Evolutionary conservation across 2,888 invertebrate species (phyloP).

Genomic region (Acleris cristana): DNA sequence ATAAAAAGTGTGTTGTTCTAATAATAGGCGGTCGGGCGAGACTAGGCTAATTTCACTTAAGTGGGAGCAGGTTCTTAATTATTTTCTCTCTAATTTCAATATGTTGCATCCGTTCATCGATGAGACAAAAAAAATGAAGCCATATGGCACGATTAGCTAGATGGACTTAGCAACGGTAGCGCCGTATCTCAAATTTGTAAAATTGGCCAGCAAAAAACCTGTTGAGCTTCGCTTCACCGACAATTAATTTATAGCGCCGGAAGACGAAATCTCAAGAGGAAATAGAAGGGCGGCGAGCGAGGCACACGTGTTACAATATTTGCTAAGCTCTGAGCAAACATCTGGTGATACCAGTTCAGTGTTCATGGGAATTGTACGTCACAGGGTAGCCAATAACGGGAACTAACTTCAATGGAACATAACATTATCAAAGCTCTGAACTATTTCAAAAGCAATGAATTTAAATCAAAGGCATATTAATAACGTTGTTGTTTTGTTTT

Average conservation of each 20-base stretch:
- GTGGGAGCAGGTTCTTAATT: conserved; percentile 62
- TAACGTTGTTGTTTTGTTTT: conserved; percentile 60
- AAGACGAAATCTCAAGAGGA: conserved; percentile 83
- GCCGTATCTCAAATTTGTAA: conserved; percentile 60
- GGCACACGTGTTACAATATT: conserved; percentile 84
- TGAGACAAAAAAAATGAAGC: conserved; percentile 49
- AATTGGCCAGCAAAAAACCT: conserved; percentile 66
- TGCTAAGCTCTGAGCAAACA: conserved; percentile 77
- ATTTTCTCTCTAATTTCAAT: conserved; percentile 52
- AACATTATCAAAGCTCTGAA: conserved; percentile 42
- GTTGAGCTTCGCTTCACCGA: conserved; percentile 53
- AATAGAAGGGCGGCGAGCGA: conserved; percentile 73
- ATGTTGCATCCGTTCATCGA: conserved; percentile 63
- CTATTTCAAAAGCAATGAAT: background rate
- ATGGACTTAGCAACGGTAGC: conserved; percentile 61
- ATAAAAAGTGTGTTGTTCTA: conserved; percentile 72
- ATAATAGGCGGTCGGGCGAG: conserved; percentile 62
- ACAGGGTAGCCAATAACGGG: conserved; percentile 38
- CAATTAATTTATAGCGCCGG: conserved; percentile 80
- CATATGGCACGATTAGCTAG: conserved; percentile 62
- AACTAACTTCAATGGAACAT: conserved; percentile 40
- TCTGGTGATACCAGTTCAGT: conserved; percentile 66
- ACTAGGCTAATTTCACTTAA: conserved; percentile 55
- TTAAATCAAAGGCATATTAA: conserved; percentile 37
- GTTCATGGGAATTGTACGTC: conserved; percentile 43